Conservation (phyloP, 2,888 invertebrate species). For the Autographa gamma region DNA sequence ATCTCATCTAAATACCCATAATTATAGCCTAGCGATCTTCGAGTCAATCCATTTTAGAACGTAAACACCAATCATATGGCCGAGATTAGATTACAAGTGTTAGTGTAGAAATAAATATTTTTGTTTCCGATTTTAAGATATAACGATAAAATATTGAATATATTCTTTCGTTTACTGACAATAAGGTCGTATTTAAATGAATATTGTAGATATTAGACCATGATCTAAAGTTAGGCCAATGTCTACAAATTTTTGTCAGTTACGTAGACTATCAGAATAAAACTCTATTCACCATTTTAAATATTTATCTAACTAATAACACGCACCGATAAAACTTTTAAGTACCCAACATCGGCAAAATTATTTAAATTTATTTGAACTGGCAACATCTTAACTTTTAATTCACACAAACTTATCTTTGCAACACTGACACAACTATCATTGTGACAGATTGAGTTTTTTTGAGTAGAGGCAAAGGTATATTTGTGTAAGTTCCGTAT, state of each 20-base stretch:
- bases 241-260: not conserved
- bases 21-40: conserved; percentile 39
- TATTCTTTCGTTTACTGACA: not conserved
- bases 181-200: not conserved
- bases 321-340: conserved; percentile 3
- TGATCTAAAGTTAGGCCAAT: not conserved
- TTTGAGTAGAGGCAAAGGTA: not conserved
- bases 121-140: conserved; percentile 5
- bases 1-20: conserved; percentile 48
- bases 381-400: conserved; percentile 1
- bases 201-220: not conserved
- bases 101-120: conserved; percentile 11
- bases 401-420: not conserved
- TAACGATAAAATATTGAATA: not conserved
- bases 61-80: conserved; percentile 12
- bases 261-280: not conserved
- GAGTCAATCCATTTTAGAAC: conserved; percentile 34
- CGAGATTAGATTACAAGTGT: conserved; percentile 11
- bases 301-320: conserved; percentile 1
- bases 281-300: not conserved
- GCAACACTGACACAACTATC: not conserved
- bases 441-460: not conserved
- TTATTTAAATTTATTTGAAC: conserved; percentile 1
- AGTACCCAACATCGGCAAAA: not conserved
- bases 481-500: not conserved